Conservation (phyloP, 2,888 invertebrate species). For the Eupelmus urozonus region DNA sequence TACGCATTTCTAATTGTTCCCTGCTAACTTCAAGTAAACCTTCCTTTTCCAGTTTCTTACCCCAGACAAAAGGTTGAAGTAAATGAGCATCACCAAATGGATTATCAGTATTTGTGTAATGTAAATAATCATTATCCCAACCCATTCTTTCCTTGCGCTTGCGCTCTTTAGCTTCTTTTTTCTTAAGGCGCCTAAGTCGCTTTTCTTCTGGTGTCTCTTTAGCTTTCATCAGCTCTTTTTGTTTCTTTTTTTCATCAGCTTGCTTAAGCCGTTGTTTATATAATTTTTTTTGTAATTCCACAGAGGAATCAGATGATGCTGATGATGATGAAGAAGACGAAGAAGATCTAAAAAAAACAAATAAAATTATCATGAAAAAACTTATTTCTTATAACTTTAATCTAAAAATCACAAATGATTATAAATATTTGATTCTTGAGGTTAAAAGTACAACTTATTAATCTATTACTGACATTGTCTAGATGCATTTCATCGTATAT, state of each 20-base stretch:
- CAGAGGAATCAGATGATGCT: slow-evolving; percentile 79
- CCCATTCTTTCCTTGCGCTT: slow-evolving; percentile 95
- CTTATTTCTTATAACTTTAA: neutral
- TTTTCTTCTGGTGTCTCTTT: slow-evolving; percentile 98
- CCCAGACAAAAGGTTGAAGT: slow-evolving; percentile 97
- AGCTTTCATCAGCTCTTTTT: slow-evolving; percentile 89
- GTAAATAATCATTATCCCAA: slow-evolving; percentile 97
- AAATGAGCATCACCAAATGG: slow-evolving; percentile 98
- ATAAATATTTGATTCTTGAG: neutral
- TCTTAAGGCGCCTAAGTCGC: slow-evolving; percentile 87
- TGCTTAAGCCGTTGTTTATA: slow-evolving; percentile 85
- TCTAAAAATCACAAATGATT: neutral
- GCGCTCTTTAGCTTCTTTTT: slow-evolving; percentile 94
- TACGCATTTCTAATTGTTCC: slow-evolving; percentile 89
- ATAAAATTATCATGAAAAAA: neutral
- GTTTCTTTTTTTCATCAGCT: slow-evolving; percentile 82
- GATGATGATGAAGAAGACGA: slow-evolving; percentile 68
- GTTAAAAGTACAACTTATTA: too few species aligned
- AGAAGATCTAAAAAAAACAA: slow-evolving; percentile 48
- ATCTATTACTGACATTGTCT: too few species aligned
- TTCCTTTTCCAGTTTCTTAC: slow-evolving; percentile 95
- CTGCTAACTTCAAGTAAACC: slow-evolving; percentile 88
- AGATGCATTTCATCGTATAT: too few species aligned
- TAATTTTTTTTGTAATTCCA: slow-evolving; percentile 85
- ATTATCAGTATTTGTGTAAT: slow-evolving; percentile 98